A percentile compares a stretch with the other conserved stretches of the same genome.
Conservation (phyloP, 2,797 vertebrate genomes). For the Threskiornis aethiopicus region DNA sequence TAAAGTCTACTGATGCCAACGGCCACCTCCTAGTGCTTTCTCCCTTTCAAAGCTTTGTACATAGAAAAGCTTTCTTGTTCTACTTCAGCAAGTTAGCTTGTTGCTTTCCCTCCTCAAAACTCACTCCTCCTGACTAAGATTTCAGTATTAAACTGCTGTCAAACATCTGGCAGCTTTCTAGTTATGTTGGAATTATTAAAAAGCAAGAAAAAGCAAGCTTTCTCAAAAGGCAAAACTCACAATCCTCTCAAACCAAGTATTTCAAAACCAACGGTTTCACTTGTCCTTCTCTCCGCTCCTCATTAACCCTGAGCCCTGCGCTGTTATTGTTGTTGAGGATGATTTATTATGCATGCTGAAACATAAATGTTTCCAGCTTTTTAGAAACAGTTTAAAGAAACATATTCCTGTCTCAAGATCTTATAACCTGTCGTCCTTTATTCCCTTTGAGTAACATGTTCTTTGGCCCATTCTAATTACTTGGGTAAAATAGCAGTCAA, state of each 20-base stretch:
- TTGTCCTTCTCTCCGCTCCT: neutral
- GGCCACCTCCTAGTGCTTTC: neutral
- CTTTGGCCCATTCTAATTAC: neutral
- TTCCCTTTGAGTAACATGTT: neutral
- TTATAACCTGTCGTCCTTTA: neutral
- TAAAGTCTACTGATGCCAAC: neutral
- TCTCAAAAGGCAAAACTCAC: neutral
- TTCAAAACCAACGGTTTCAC: neutral
- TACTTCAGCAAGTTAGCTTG: neutral
- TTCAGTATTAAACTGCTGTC: neutral
- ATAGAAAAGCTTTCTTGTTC: neutral
- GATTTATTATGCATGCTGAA: slow-evolving; percentile 8
- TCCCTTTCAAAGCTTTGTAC: neutral
- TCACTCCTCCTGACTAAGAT: neutral
- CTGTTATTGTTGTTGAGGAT: neutral
- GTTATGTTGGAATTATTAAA: neutral
- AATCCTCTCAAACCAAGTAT: neutral
- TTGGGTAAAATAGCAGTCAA: neutral
- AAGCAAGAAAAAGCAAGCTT: neutral
- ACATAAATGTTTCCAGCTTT: neutral
- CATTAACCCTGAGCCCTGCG: neutral
- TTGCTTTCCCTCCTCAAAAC: neutral
- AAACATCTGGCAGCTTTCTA: neutral
- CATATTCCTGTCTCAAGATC: neutral
- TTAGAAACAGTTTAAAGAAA: slow-evolving; percentile 5